phyloP scores from a whole-genome alignment of 2,797 vertebrate species.

The Myotis daubentonii region DNA sequence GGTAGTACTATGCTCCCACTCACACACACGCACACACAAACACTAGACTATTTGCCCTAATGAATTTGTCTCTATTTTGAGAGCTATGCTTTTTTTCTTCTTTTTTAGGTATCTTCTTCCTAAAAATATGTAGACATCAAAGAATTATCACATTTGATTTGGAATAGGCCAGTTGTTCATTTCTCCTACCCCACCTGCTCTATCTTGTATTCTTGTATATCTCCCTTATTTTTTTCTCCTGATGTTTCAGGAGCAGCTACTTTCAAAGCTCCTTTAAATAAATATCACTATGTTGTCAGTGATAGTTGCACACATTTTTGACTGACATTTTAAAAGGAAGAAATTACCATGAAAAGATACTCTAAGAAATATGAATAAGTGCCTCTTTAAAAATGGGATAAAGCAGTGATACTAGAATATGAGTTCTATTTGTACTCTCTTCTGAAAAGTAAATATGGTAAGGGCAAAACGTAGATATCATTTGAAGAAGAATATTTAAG shows the following conservation, averaged over 20 bases:
- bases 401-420: constrained; percentile 72
- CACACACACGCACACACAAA: background rate
- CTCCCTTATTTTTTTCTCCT: background rate
- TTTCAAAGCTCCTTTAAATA: constrained; percentile 71
- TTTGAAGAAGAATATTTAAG: constrained; percentile 53
- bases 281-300: constrained; percentile 45
- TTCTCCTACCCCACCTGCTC: background rate
- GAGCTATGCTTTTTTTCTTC: constrained; percentile 60
- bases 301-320: constrained; percentile 73
- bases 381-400: constrained; percentile 75
- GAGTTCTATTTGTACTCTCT: constrained; percentile 55
- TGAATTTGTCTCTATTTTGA: constrained; percentile 56
- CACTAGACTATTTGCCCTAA: constrained; percentile 58
- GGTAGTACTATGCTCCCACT: background rate
- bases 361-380: constrained; percentile 56
- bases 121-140: constrained; percentile 46
- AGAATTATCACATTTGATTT: constrained; percentile 55
- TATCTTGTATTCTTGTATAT: background rate
- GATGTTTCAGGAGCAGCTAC: constrained; percentile 53
- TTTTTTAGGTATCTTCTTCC: constrained; percentile 11
- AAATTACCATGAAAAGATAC: constrained; percentile 72
- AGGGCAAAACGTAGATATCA: constrained; percentile 56
- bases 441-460: constrained; percentile 59
- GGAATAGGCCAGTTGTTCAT: constrained; percentile 9
- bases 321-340: constrained; percentile 62